A percentile compares a stretch with the other conserved stretches of the same genome.
phyloP scores from a whole-genome alignment of 1,140 invertebrate species.

The Anoplolepis gracilipes region DNA sequence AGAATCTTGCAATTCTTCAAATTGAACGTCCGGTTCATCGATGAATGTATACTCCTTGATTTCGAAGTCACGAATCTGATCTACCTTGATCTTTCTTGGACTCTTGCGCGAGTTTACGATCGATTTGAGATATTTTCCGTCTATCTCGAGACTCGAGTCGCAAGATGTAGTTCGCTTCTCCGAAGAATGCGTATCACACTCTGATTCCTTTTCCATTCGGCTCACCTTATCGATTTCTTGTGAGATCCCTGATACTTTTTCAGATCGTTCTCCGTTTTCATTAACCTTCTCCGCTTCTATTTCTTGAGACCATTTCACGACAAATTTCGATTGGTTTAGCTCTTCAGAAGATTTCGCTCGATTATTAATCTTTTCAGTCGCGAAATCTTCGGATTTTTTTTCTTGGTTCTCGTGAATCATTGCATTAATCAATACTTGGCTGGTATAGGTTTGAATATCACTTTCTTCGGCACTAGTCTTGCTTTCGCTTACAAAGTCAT shows the following conservation, averaged over 20 bases:
- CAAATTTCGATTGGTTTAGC: background rate
- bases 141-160: slow-evolving; percentile 78
- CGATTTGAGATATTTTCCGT: slow-evolving; percentile 83
- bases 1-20: slow-evolving; percentile 46
- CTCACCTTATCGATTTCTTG: background rate
- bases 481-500: slow-evolving; percentile 9
- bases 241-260: background rate
- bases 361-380: background rate
- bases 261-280: background rate
- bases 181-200: background rate
- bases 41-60: background rate
- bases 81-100: slow-evolving; percentile 73
- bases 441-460: background rate
- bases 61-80: slow-evolving; percentile 41
- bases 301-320: slow-evolving; percentile 1
- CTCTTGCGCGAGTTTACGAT: slow-evolving; percentile 82
- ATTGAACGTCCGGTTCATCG: slow-evolving; percentile 33
- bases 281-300: background rate
- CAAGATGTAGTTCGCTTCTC: slow-evolving; percentile 20
- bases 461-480: slow-evolving; percentile 19
- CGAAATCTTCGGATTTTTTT: slow-evolving; percentile 2
- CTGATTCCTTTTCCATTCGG: slow-evolving; percentile 10
- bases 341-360: background rate
- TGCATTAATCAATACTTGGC: slow-evolving; percentile 41
- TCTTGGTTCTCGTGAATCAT: slow-evolving; percentile 61